Percentiles rank a stretch among this genome's conserved stretches.
phyloP scores from a whole-genome alignment of 1,140 invertebrate species.

The Trichonephila clavipes region DNA sequence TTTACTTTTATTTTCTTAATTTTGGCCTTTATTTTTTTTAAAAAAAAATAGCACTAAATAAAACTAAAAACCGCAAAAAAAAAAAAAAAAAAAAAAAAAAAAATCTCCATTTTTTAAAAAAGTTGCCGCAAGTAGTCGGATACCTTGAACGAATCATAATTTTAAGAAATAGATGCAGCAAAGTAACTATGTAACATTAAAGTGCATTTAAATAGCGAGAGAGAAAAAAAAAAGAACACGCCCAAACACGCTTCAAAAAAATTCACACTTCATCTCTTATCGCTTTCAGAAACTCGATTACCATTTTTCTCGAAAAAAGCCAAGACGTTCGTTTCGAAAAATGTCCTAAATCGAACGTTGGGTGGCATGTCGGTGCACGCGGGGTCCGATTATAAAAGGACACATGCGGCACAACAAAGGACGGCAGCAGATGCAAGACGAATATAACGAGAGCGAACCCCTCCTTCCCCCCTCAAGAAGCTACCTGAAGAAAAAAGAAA shows the following conservation, averaged over 20 bases:
- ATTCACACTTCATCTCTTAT: neutral
- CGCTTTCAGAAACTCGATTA: neutral
- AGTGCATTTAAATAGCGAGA: too few relatives aligned
- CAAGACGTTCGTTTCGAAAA: neutral
- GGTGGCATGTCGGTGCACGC: slow-evolving; percentile 9
- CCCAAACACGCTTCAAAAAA: neutral
- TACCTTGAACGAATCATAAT: too few relatives aligned
- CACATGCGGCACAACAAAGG: slow-evolving; percentile 48
- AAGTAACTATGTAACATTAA: neutral
- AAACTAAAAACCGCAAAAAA: too few relatives aligned
- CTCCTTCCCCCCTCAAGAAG: slow-evolving; percentile 9
- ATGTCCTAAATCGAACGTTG: slow-evolving; percentile 27
- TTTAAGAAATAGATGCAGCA: too few relatives aligned
- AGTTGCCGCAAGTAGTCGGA: too few relatives aligned
- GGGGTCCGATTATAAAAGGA: slow-evolving; percentile 29
- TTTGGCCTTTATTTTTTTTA: too few relatives aligned
- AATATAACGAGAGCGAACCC: neutral
- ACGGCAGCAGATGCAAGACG: slow-evolving; percentile 37
- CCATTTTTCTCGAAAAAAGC: neutral
- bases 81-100: too few relatives aligned
- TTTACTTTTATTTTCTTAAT: too few relatives aligned
- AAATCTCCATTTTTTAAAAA: too few relatives aligned
- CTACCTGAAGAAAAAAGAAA: neutral
- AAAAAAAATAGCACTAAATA: too few relatives aligned
- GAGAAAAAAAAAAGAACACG: too few relatives aligned